Conservation (phyloP, 2,797 vertebrate species). For the Diplodus sargus region DNA sequence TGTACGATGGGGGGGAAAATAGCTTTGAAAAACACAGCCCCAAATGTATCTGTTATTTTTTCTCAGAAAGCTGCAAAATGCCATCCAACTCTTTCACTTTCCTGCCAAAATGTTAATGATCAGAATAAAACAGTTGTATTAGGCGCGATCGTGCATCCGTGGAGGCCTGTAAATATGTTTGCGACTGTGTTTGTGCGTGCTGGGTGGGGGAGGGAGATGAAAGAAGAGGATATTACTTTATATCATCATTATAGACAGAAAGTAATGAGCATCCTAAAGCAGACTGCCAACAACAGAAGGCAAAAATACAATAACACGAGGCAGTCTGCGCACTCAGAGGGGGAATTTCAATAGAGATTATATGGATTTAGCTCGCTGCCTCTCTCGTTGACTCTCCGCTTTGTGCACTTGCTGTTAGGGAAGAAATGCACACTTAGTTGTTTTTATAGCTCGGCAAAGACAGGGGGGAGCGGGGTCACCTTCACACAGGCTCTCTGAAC, state of each 20-base stretch:
- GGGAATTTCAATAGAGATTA: constrained; percentile 76
- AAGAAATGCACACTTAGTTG: constrained; percentile 71
- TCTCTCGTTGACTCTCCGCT: constrained; percentile 62
- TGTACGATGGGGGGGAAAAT: neutral
- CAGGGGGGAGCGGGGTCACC: constrained; percentile 56
- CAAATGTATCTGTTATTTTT: neutral
- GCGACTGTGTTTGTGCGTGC: constrained; percentile 38
- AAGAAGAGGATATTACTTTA: constrained; percentile 64
- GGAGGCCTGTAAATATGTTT: constrained; percentile 32
- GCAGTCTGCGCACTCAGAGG: constrained; percentile 69
- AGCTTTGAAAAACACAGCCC: neutral
- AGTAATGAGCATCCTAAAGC: constrained; percentile 71
- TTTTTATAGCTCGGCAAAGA: constrained; percentile 66
- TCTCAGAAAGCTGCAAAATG: constrained; percentile 1
- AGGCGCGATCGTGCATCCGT: neutral
- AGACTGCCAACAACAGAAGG: constrained; percentile 75
- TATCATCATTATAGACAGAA: constrained; percentile 72
- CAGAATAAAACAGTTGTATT: constrained; percentile 7
- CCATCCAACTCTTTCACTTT: constrained; percentile 15
- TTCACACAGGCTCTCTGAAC: constrained; percentile 54
- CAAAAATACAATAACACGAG: constrained; percentile 76
- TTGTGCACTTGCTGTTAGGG: constrained; percentile 57
- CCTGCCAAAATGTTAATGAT: constrained; percentile 27
- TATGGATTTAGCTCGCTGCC: constrained; percentile 74
- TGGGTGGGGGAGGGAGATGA: constrained; percentile 28